These are phyloP conservation scores for Philhelius pedissequus DNA, from an alignment of 2,888 invertebrate genomes.

Conservation along the genomic window DNA sequence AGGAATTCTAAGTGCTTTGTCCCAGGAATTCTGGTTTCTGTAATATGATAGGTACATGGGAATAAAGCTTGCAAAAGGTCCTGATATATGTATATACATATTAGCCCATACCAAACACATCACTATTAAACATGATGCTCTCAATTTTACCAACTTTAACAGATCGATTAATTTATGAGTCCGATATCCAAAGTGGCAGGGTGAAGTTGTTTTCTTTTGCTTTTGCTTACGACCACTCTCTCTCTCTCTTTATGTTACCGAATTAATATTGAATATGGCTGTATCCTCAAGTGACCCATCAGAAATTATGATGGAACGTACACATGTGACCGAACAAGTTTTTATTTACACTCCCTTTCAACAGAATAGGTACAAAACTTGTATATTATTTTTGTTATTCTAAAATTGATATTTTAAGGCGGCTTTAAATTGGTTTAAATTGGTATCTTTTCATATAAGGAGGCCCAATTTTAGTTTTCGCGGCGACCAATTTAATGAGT, in stretches of 20 bases:
- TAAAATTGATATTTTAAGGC: too few relatives aligned
- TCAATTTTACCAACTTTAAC: slow-evolving; percentile 42
- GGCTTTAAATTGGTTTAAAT: too few relatives aligned
- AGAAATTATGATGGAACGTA: slow-evolving; percentile 67
- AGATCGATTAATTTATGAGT: slow-evolving; percentile 65
- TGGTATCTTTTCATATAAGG: too few relatives aligned
- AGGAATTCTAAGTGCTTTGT: background rate
- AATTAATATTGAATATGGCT: slow-evolving; percentile 59
- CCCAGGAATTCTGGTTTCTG: background rate
- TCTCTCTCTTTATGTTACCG: background rate
- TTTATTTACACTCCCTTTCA: background rate
- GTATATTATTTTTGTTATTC: background rate
- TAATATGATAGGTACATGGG: slow-evolving; percentile 28
- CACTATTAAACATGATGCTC: background rate
- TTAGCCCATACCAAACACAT: background rate
- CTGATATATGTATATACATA: background rate
- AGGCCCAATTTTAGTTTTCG: too few relatives aligned
- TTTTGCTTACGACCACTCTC: slow-evolving; percentile 15
- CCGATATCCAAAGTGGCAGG: slow-evolving; percentile 23
- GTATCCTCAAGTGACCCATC: slow-evolving; percentile 68
- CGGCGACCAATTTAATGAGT: too few relatives aligned
- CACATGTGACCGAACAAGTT: slow-evolving; percentile 55
- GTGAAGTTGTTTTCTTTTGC: background rate
- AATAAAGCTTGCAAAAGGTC: slow-evolving; percentile 31
- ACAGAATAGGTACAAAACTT: background rate